Conservation (phyloP, 1,140 invertebrate genomes). For the Papilio polyxenes region DNA sequence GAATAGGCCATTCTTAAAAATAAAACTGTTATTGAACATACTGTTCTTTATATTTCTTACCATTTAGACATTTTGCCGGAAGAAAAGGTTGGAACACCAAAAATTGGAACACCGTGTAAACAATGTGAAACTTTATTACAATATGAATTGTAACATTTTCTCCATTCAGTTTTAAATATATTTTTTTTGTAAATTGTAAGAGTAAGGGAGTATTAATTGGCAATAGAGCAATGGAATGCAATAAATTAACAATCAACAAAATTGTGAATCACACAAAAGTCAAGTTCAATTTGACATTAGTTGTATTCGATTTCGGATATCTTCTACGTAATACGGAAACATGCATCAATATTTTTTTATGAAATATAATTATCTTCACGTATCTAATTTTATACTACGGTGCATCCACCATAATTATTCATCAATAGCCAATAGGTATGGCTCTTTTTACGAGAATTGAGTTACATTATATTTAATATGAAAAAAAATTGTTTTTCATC, state of each 20-base stretch:
- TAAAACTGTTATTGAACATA: conserved; percentile 29
- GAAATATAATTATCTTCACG: not conserved
- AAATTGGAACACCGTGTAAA: conserved; percentile 9
- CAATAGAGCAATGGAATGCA: not conserved
- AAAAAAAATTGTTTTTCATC: too few relatives aligned
- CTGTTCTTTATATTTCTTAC: conserved; percentile 52
- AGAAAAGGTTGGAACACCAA: conserved; percentile 24
- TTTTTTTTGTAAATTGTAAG: not conserved
- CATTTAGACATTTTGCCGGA: conserved; percentile 68
- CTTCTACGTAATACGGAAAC: conserved; percentile 1
- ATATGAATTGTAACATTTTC: conserved; percentile 23
- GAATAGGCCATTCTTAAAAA: conserved; percentile 3
- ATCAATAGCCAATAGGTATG: too few relatives aligned
- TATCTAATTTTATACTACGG: too few relatives aligned
- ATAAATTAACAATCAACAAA: conserved; percentile 2
- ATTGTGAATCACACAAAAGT: conserved; percentile 18
- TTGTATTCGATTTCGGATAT: conserved; percentile 7
- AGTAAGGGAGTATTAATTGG: conserved; percentile 5
- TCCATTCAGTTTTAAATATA: not conserved
- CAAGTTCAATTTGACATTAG: conserved; percentile 8
- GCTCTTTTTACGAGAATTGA: too few relatives aligned
- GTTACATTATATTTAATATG: too few relatives aligned
- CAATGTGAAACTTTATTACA: not conserved
- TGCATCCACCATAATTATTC: too few relatives aligned
- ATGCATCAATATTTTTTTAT: not conserved